These are phyloP conservation scores for Cheilosia vulpina DNA, from an alignment of 2,888 invertebrate species.

Conservation along the genomic window DNA sequence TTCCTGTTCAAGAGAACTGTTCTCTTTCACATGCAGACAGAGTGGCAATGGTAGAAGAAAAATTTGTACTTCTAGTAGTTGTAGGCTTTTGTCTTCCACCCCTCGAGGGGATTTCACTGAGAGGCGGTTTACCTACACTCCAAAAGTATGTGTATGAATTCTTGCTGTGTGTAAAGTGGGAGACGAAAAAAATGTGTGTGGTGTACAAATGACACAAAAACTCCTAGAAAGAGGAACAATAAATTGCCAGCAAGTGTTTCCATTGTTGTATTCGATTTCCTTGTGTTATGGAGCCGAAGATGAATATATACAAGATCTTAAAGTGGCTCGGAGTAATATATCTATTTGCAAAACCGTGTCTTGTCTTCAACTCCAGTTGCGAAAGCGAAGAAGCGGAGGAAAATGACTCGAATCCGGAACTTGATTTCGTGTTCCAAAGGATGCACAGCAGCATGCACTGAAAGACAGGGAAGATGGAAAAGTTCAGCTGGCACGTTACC, in stretches of 20 bases:
- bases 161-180: slow-evolving; percentile 5
- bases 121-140: neutral
- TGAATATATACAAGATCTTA: no score
- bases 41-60: slow-evolving; percentile 20
- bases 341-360: no score
- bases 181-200: neutral
- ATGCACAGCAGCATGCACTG: no score
- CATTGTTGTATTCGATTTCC: slow-evolving; percentile 11
- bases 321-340: no score
- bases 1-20: slow-evolving; percentile 24
- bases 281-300: no score
- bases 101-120: slow-evolving; percentile 13
- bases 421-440: no score
- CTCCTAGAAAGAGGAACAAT: slow-evolving; percentile 27
- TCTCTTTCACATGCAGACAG: slow-evolving; percentile 23
- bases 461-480: no score
- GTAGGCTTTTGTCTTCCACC: slow-evolving; percentile 25
- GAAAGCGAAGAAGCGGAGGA: no score
- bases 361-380: no score
- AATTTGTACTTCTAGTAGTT: slow-evolving; percentile 20
- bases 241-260: slow-evolving; percentile 28
- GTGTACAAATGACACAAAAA: slow-evolving; percentile 23
- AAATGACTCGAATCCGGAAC: no score
- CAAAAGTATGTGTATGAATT: no score
- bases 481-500: no score